phyloP scores from a whole-genome alignment of 1,140 invertebrate species.

The Schlechtendalia chinensis region DNA sequence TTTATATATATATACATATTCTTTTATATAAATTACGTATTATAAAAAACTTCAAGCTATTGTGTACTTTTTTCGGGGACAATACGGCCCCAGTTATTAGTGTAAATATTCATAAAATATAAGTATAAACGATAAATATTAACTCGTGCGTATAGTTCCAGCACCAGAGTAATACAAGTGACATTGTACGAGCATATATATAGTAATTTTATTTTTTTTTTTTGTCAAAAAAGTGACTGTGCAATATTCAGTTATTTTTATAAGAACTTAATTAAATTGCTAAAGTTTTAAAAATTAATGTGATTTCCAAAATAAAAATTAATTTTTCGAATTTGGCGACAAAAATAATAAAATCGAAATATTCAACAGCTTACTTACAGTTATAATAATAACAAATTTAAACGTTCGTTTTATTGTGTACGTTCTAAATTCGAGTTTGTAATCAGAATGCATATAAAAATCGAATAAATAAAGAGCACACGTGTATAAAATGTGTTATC shows the following conservation, averaged over 20 bases:
- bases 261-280: background rate
- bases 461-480: background rate
- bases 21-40: background rate
- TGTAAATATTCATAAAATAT: background rate
- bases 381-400: background rate
- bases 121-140: too few species aligned
- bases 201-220: too few species aligned
- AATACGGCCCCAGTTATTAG: background rate
- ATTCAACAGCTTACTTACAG: background rate
- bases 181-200: too few species aligned
- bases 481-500: background rate
- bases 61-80: background rate
- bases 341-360: background rate
- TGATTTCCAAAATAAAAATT: background rate
- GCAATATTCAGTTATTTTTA: background rate
- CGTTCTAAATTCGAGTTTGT: background rate
- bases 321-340: background rate
- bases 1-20: background rate
- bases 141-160: too few species aligned
- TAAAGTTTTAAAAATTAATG: slow-evolving; percentile 1
- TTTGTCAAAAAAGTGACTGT: too few species aligned
- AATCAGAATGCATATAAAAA: background rate
- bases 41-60: background rate
- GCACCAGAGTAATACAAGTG: too few species aligned
- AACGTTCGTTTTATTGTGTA: background rate